Evolutionary conservation across 2,888 invertebrate genomes (phyloP), one percentile per base, ranked within the genome.

Genomic region (Eumerus sabulonum): DNA sequence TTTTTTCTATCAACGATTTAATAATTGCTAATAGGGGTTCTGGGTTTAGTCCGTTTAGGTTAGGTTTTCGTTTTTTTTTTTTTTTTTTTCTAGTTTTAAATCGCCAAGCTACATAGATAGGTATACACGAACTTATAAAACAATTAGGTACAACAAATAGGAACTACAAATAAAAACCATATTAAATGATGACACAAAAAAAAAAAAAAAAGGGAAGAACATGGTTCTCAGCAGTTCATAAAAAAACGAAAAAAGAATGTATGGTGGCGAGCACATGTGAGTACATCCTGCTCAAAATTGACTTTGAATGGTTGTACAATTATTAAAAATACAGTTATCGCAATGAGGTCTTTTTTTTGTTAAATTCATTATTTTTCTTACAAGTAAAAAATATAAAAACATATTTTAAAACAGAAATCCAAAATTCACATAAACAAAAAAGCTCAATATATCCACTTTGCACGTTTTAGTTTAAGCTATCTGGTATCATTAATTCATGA

Each of bases 141-240:
- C 9, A 48, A 38, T 12, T 53, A 70, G n/a, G 17, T 48, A 7
- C 12, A 35, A 2, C 17, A 57, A 56, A 3, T 9, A 45, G 18
- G 13, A 63, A 1, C 9, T 56, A 44, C 17, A 64, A n/a, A 35
- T 18, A 53, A 66, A n/a, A 56, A 63, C 67, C 67, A 73, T 73
- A 40, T 38, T 56, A 44, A 66, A 60, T 62, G 71, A 76, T 76
- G 76, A 76, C 81, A 81, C 76, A 81, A 60, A 38, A 53, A 50
- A 9, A 35, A 59, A 70, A 53, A 64, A 59, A 59, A 64, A 68
- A 63, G 68, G 38, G 60, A 59, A 70, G 45, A 70, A 67, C 60
- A 74, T n/a, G n/a, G 74, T 81, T 81, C 81, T 81, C 81, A 81
- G 81, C 70, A 81, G 63, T 16, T 62, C 40, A 11, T 12, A 56